Evolutionary conservation across 1,140 invertebrate genomes (phyloP).

Genomic region (Conus ventricosus): DNA sequence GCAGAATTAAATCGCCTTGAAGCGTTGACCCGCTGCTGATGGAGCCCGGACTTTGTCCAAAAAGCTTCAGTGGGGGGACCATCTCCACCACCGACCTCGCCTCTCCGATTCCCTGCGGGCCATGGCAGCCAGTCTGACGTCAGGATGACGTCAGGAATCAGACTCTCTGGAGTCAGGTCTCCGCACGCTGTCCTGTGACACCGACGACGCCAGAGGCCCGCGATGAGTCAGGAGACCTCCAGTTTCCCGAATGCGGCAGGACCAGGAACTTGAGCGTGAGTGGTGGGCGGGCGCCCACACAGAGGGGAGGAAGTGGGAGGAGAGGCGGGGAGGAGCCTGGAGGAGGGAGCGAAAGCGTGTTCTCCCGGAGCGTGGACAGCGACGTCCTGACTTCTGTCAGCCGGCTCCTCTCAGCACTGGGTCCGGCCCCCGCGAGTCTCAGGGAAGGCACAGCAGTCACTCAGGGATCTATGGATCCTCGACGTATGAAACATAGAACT

Average conservation of each 20-base stretch:
- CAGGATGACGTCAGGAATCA: neutral
- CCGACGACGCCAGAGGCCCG: neutral
- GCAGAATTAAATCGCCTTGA: slow-evolving; percentile 8
- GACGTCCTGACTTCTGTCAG: neutral
- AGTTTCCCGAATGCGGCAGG: neutral
- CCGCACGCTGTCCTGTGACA: neutral
- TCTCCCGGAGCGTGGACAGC: neutral
- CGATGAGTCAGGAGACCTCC: neutral
- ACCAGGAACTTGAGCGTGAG: neutral
- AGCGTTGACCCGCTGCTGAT: slow-evolving; percentile 11
- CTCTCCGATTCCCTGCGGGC: neutral
- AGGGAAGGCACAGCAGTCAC: neutral
- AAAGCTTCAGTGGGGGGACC: neutral
- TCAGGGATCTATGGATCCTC: neutral
- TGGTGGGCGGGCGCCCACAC: neutral
- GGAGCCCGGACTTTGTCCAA: neutral
- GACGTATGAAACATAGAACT: neutral
- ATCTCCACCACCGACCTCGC: neutral
- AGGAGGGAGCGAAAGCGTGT: neutral
- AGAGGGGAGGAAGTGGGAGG: neutral
- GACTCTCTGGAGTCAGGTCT: neutral
- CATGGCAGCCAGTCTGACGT: neutral
- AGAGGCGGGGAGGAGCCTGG: neutral
- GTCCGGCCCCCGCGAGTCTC: too few relatives aligned
- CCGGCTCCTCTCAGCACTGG: too few relatives aligned